phyloP scores from a whole-genome alignment of 2,113 vertebrate species.

The Natator depressus region DNA sequence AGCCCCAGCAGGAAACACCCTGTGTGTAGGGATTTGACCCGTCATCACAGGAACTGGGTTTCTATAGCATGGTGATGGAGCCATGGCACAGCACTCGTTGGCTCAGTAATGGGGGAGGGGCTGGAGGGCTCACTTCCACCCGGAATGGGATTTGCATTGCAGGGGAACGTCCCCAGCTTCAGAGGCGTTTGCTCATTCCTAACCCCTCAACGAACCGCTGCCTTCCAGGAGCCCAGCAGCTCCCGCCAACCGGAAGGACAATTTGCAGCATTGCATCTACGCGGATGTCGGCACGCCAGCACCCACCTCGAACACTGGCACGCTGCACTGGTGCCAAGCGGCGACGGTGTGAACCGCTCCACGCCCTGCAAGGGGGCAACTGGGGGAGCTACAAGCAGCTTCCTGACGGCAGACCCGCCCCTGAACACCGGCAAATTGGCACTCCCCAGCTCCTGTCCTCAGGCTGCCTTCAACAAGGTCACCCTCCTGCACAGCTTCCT shows the following conservation, averaged over 20 bases:
- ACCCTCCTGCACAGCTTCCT: background rate
- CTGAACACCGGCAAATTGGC: background rate
- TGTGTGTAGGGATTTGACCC: background rate
- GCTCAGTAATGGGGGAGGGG: background rate
- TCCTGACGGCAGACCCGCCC: too few species aligned
- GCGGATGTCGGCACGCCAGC: too few species aligned
- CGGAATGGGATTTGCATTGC: background rate
- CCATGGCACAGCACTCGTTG: background rate
- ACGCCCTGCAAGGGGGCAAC: too few species aligned
- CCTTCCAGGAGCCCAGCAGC: background rate
- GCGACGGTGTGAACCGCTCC: too few species aligned
- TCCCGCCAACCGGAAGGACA: too few species aligned
- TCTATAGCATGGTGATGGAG: background rate
- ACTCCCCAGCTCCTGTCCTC: background rate
- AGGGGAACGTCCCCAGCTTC: background rate
- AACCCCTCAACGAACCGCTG: background rate
- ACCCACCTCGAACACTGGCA: background rate
- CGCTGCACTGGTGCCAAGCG: background rate
- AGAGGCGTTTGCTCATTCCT: background rate
- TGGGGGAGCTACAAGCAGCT: too few species aligned
- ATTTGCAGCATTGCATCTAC: background rate
- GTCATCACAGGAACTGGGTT: background rate
- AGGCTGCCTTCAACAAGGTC: conserved; percentile 47
- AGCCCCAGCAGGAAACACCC: too few species aligned
- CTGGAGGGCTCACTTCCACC: background rate